A percentile compares a stretch with the other conserved stretches of the same genome.
Conservation (phyloP, 2,888 invertebrate genomes). For the Cheilosia pagana region DNA sequence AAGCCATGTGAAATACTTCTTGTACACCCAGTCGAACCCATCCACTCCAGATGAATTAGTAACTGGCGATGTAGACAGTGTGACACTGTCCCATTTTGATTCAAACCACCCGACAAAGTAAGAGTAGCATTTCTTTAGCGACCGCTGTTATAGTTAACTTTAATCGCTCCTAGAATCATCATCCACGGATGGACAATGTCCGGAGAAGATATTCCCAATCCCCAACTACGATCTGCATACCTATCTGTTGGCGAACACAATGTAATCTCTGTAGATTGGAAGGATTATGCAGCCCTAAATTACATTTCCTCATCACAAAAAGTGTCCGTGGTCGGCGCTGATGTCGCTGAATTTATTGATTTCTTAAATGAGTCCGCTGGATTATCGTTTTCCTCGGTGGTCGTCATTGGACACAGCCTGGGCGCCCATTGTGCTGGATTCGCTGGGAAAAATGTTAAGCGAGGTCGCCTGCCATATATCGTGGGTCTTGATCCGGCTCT, state of each 20-base stretch:
- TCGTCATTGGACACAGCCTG: conserved; percentile 85
- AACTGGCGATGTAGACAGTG: conserved; percentile 63
- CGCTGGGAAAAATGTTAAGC: conserved; percentile 84
- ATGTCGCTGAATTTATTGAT: conserved; percentile 76
- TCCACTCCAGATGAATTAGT: conserved; percentile 60
- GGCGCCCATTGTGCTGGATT: conserved; percentile 86
- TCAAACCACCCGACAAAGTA: conserved; percentile 75
- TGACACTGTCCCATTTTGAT: conserved; percentile 76
- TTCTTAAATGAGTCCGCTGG: conserved; percentile 84
- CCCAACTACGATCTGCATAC: conserved; percentile 82
- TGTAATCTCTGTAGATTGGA: conserved; percentile 86
- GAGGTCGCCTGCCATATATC: conserved; percentile 85
- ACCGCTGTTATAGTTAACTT: background rate
- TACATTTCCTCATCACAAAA: conserved; percentile 84
- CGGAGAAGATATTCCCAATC: conserved; percentile 67
- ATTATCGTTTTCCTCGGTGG: conserved; percentile 83
- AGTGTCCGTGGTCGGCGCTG: conserved; percentile 75
- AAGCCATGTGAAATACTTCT: conserved; percentile 63
- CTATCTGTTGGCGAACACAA: conserved; percentile 85
- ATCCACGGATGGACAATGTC: conserved; percentile 85
- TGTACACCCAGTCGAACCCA: conserved; percentile 75
- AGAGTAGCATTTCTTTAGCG: conserved; percentile 21
- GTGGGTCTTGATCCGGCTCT: conserved; percentile 82
- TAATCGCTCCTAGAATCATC: conserved; percentile 77
- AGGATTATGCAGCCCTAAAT: conserved; percentile 84